Conservation (phyloP, 2,113 vertebrate species). For the Ovis aries region DNA sequence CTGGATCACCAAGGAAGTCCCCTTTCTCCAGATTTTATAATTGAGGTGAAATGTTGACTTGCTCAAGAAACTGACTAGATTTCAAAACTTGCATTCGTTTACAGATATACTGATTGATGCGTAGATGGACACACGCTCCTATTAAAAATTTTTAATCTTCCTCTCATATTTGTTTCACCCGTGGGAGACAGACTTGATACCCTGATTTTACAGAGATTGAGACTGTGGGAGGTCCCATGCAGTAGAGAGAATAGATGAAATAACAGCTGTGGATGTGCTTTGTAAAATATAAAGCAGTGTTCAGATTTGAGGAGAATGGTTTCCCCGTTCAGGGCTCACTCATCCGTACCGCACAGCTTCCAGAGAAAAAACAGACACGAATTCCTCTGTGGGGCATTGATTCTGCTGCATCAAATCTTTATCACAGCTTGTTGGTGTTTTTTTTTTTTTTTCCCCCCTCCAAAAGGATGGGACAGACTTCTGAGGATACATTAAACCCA, state of each 20-base stretch:
- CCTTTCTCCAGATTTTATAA: slow-evolving; percentile 16
- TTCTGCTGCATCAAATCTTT: slow-evolving; percentile 22
- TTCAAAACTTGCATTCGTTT: neutral
- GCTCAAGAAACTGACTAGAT: neutral
- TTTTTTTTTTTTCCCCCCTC: neutral
- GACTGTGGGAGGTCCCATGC: neutral
- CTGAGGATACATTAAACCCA: neutral
- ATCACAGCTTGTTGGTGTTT: neutral
- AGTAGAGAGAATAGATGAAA: neutral
- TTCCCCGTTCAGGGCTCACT: neutral
- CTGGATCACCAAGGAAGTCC: neutral
- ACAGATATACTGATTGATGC: neutral
- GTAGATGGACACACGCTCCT: neutral
- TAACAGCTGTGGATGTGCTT: neutral
- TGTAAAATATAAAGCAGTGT: neutral
- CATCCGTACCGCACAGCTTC: neutral
- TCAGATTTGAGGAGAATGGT: neutral
- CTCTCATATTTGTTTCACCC: neutral
- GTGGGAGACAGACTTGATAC: neutral
- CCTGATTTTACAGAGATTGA: neutral
- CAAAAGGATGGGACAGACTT: neutral
- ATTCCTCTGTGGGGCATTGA: slow-evolving; percentile 3
- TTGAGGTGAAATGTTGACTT: neutral
- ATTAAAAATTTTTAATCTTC: neutral
- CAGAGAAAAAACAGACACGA: neutral